Conservation (phyloP, 2,888 invertebrate species). For the Meghimatium bilineatum region DNA sequence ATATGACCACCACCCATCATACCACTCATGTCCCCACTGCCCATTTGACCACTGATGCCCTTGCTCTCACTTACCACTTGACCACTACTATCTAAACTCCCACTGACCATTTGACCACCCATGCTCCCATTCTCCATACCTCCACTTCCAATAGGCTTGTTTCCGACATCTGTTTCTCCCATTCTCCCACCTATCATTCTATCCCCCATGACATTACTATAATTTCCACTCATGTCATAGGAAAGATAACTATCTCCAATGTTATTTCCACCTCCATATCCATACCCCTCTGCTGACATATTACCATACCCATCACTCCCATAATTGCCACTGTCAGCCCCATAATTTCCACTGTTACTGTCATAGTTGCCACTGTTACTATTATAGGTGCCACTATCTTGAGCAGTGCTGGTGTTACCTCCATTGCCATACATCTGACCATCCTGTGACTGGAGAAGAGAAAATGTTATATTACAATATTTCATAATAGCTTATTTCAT, state of each 20-base stretch:
- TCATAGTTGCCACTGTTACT: no score
- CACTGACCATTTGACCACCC: slow-evolving; percentile 2
- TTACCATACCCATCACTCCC: slow-evolving; percentile 16
- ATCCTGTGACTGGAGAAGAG: slow-evolving; percentile 28
- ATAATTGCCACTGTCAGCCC: not conserved
- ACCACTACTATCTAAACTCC: not conserved
- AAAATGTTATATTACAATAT: not conserved
- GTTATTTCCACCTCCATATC: slow-evolving; percentile 24
- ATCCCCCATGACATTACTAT: slow-evolving; percentile 16
- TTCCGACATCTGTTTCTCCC: not conserved
- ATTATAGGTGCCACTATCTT: slow-evolving; percentile 26
- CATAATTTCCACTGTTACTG: no score
- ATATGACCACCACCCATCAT: not conserved
- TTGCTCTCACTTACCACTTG: not conserved
- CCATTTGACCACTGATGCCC: slow-evolving; percentile 12
- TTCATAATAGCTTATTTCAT: no score
- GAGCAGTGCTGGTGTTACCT: slow-evolving; percentile 28
- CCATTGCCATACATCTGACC: slow-evolving; percentile 35
- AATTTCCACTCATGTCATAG: slow-evolving; percentile 5
- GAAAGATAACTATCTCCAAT: slow-evolving; percentile 30
- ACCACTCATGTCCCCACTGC: not conserved
- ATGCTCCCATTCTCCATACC: not conserved
- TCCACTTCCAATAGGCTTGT: not conserved
- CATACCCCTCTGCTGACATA: slow-evolving; percentile 36
- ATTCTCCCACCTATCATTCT: not conserved